A percentile compares a stretch with the other conserved stretches of the same genome.
Conservation (phyloP, 2,113 vertebrate genomes). For the Paradoxurus hermaphroditus region DNA sequence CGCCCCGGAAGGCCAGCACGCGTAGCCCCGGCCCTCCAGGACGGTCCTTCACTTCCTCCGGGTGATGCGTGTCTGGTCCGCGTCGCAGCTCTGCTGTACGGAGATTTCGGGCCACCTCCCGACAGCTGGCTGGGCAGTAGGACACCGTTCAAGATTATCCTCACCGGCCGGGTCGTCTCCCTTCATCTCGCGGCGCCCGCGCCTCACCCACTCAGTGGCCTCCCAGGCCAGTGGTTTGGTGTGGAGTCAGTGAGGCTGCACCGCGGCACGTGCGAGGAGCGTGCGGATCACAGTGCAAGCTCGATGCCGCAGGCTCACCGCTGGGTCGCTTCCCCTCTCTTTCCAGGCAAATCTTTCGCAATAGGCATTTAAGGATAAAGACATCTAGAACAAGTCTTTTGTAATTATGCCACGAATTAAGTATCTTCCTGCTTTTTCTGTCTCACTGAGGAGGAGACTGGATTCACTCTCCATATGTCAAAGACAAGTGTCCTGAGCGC, state of each 20-base stretch:
- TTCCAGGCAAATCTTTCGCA: neutral
- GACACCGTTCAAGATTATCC: fast-evolving
- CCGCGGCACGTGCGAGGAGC: fast-evolving
- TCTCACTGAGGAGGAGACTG: neutral
- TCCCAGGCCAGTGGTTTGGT: neutral
- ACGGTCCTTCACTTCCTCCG: neutral
- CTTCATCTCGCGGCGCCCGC: fast-evolving
- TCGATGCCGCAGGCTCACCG: neutral
- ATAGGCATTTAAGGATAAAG: neutral
- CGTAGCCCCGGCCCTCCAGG: neutral
- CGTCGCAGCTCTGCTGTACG: neutral
- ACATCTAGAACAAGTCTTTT: neutral
- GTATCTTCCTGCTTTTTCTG: neutral
- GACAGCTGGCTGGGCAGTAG: neutral
- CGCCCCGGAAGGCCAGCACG: fast-evolving
- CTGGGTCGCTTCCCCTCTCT: neutral
- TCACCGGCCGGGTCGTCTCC: neutral
- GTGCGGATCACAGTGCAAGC: too few relatives aligned
- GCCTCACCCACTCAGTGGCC: neutral
- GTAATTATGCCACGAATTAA: neutral
- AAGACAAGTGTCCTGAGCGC: neutral
- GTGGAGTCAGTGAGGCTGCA: neutral
- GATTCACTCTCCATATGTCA: neutral
- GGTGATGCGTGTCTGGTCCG: neutral
- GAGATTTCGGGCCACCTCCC: neutral